These are phyloP conservation scores for Danio choprae DNA, from an alignment of 2,797 vertebrate genomes.

Conservation along the genomic window DNA sequence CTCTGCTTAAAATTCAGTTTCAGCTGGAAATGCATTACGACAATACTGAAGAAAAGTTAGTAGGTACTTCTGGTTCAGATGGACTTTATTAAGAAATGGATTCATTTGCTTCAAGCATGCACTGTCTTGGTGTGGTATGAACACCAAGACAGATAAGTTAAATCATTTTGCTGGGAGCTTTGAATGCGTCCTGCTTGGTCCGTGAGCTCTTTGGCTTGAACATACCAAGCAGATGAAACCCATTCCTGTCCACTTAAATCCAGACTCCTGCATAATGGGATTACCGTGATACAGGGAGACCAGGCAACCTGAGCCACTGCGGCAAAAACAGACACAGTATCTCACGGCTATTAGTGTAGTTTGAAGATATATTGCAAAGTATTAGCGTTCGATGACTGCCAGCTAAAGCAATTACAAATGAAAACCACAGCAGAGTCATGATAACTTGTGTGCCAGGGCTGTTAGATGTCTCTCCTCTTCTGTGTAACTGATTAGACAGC, in stretches of 20 bases:
- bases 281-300: slow-evolving; percentile 38
- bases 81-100: not conserved
- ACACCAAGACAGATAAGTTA: not conserved
- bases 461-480: not conserved
- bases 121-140: not conserved
- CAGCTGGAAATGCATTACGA: too few species aligned
- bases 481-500: not conserved
- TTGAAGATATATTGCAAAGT: slow-evolving; percentile 32
- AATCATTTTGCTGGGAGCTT: not conserved
- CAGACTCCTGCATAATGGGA: slow-evolving; percentile 33
- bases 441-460: not conserved
- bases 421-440: slow-evolving; percentile 26
- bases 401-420: slow-evolving; percentile 28
- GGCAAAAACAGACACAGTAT: slow-evolving; percentile 22
- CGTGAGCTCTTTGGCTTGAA: not conserved
- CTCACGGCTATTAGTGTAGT: slow-evolving; percentile 23
- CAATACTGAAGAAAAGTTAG: too few species aligned
- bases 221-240: slow-evolving; percentile 4
- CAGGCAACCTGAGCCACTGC: slow-evolving; percentile 33
- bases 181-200: slow-evolving; percentile 16
- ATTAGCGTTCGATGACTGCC: slow-evolving; percentile 4
- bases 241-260: slow-evolving; percentile 51
- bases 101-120: not conserved
- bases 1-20: too few species aligned
- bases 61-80: too few species aligned